A percentile compares a stretch with the other conserved stretches of the same genome.
Conservation (phyloP, 2,113 vertebrate genomes). For the Pseudolaguvia tuberculata region DNA sequence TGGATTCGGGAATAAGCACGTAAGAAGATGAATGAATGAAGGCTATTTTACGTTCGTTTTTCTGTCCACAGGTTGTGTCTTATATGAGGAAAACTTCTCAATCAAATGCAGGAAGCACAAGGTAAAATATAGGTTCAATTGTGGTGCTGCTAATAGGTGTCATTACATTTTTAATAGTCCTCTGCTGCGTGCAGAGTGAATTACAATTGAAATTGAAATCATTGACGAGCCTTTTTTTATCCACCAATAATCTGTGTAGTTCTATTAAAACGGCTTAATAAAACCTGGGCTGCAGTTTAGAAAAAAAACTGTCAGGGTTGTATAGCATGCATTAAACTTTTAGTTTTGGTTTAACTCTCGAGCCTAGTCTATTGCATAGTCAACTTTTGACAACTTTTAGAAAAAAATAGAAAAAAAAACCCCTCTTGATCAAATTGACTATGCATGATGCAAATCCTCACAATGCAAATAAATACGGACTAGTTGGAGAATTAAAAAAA, state of each 20-base stretch:
- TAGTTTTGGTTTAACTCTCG: not conserved
- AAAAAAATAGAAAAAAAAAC: too few species aligned
- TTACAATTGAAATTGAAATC: not conserved
- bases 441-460: too few species aligned
- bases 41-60: too few species aligned
- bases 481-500: too few species aligned
- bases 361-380: not conserved
- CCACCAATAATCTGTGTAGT: not conserved
- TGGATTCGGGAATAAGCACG: too few species aligned
- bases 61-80: constrained; percentile 62
- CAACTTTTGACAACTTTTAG: too few species aligned
- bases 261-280: not conserved
- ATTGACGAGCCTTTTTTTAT: not conserved
- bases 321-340: not conserved
- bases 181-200: not conserved
- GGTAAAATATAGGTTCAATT: constrained; percentile 50
- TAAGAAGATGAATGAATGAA: too few species aligned
- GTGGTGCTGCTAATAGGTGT: not conserved
- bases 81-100: constrained; percentile 73
- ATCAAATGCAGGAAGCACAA: constrained; percentile 78
- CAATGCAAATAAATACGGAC: too few species aligned
- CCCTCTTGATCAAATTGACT: too few species aligned
- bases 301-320: not conserved
- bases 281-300: not conserved
- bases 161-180: not conserved